A percentile compares a stretch with the other conserved stretches of the same genome.
These are phyloP conservation scores for Gephyroberyx darwinii DNA, from an alignment of 2,797 vertebrate genomes.

Conservation along the genomic window DNA sequence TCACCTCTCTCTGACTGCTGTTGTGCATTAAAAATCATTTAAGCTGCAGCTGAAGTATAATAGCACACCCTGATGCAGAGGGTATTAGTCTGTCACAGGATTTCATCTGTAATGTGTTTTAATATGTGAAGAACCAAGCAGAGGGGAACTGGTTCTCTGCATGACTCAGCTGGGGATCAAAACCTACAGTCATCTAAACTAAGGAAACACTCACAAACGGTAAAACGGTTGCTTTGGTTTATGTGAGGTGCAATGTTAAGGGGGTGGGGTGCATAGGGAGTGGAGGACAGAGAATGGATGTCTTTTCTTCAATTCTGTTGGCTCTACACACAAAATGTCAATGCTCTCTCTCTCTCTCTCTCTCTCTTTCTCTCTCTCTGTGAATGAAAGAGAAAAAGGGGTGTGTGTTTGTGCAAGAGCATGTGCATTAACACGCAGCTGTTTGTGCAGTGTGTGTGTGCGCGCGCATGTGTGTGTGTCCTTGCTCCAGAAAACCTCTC, in stretches of 20 bases:
- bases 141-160: not conserved
- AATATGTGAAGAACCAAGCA: too few species aligned
- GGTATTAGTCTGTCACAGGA: not conserved
- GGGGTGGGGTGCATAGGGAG: not conserved
- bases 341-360: conserved; percentile 23
- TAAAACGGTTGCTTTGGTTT: not conserved
- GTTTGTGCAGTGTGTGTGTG: too few species aligned
- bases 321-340: conserved; percentile 44
- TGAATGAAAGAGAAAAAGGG: not conserved
- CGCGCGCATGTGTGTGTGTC: not conserved
- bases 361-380: not conserved
- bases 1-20: conserved; percentile 26
- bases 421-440: too few species aligned
- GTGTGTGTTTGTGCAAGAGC: not conserved
- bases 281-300: conserved; percentile 17
- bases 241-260: not conserved
- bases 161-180: not conserved
- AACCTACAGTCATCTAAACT: not conserved
- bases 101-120: not conserved
- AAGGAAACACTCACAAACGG: conserved; percentile 4
- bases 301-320: conserved; percentile 53
- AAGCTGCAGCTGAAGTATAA: conserved; percentile 4
- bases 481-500: conserved; percentile 47
- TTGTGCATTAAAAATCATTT: conserved; percentile 15
- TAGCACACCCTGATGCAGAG: not conserved